phyloP scores from a whole-genome alignment of 2,113 vertebrate species.

The Barnardius zonarius region DNA sequence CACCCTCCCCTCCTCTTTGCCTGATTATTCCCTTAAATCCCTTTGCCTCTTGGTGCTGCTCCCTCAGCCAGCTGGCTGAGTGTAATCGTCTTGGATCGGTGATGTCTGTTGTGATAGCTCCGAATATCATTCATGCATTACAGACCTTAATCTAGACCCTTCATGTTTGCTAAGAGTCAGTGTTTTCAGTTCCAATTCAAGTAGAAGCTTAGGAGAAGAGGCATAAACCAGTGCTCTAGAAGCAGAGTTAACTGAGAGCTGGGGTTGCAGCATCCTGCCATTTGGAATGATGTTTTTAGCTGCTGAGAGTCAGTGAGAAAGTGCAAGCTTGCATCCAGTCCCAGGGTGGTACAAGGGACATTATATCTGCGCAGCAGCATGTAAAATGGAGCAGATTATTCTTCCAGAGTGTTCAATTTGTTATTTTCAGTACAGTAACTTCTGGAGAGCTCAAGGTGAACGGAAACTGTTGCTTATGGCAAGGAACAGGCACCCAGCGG shows the following conservation, averaged over 20 bases:
- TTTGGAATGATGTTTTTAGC: neutral
- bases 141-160: neutral
- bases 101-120: neutral
- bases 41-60: neutral
- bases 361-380: neutral
- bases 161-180: neutral
- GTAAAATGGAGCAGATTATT: neutral
- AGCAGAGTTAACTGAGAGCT: neutral
- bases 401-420: neutral
- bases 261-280: fast-evolving
- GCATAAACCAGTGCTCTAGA: fast-evolving
- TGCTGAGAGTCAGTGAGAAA: neutral
- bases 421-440: neutral
- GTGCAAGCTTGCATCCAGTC: neutral
- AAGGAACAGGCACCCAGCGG: neutral
- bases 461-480: neutral
- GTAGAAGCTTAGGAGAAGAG: neutral
- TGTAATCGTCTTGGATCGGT: neutral
- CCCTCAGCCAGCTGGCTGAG: neutral
- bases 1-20: neutral
- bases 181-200: neutral
- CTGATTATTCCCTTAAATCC: neutral
- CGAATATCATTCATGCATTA: no score
- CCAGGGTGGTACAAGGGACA: fast-evolving
- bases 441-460: neutral